Base-by-base conservation (phyloP, 2,888 invertebrate genomes). In the Drosophila koepferae region DNA sequence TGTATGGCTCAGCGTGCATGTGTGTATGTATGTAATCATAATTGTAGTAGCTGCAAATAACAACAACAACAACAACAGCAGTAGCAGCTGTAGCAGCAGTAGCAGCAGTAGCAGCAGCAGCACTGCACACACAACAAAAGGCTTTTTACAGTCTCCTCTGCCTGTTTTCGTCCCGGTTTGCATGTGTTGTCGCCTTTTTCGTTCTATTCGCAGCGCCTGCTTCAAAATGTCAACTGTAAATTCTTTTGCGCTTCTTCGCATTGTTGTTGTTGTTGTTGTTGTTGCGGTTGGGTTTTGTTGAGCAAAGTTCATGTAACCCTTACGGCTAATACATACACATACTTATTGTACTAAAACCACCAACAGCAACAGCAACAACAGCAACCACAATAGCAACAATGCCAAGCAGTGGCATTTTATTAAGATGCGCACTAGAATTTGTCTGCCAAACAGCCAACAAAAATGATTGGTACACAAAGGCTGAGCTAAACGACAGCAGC, bases 211-310 rank as follows among this genome's bases (percentile, higher is more conserved):
- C 41, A 58, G 72, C 63, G 81, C 65, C 74, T 80, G 78, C 74
- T 74, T 71, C 62, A 80, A 86, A 84, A 81, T 77, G 86, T 89
- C 89, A 80, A 86, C 80, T 75, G 86, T 70, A 85, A 87, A 85
- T 74, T 87, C 70, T 72, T 75, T 77, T 63, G 76, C 74, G 59
- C 73, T 70, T 74, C 75, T 46, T 44, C 49, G 34, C 61, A 43
- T 46, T 31, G 34, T 60, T 64, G 40, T 63, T 38, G 28, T 46
- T 31, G 34, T 60, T 64, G 40, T 63, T 38, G 28, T 28, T 44
- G 36, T 54, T 64, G 58, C 60, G 68, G 60, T 49, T 61, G 55
- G 53, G 48, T 61, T 60, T 54, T 53, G 53, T 49, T 59, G 61
- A 70, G 62, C 74, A 82, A 60, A 77, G 80, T 69, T 82, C 72